Conservation (phyloP, 2,113 vertebrate genomes). For the Felis chaus region DNA sequence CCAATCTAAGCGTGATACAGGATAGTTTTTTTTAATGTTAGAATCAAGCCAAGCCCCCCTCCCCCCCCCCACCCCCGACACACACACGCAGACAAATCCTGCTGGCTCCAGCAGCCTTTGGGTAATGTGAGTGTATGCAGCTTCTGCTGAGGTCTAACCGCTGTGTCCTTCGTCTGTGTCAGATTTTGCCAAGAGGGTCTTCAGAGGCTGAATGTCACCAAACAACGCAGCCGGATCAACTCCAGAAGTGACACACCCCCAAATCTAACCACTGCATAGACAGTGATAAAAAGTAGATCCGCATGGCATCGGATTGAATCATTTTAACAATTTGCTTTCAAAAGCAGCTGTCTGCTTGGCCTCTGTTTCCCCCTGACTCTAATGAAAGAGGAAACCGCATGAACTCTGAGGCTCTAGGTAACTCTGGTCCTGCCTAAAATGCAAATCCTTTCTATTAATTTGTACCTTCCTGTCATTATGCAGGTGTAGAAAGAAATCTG, state of each 20-base stretch:
- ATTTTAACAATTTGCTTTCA: conserved; percentile 18
- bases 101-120: not conserved
- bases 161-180: not conserved
- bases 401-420: not conserved
- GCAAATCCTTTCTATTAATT: not conserved
- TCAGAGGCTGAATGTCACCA: not conserved
- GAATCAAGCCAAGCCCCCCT: not conserved
- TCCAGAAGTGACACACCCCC: not conserved
- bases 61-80: too few species aligned
- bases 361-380: not conserved
- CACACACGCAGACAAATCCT: not conserved
- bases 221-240: not conserved
- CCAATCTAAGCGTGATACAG: not conserved
- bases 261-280: not conserved
- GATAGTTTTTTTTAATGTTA: not conserved
- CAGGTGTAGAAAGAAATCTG: not conserved
- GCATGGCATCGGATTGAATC: not conserved
- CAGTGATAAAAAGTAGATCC: not conserved
- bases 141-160: not conserved
- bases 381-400: not conserved
- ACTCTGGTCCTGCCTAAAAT: not conserved
- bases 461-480: not conserved
- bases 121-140: not conserved
- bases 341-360: not conserved
- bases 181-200: conserved; percentile 17